Conservation (phyloP, 2,888 invertebrate genomes). For the Willowsia nigromaculata region DNA sequence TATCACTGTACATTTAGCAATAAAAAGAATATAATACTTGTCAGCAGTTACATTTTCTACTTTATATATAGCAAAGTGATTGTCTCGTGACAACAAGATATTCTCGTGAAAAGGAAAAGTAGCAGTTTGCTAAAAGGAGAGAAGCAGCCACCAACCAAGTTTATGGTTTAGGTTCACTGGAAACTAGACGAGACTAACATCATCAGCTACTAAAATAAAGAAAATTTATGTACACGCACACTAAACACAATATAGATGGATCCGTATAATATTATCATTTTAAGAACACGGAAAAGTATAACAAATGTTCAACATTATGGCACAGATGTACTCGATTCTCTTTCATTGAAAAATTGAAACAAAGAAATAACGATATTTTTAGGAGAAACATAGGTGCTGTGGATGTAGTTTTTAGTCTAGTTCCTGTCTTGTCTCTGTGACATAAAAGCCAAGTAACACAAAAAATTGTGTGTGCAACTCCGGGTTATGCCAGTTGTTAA, state of each 20-base stretch:
- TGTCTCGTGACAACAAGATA: neutral
- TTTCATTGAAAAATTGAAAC: too few species aligned
- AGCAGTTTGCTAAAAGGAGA: neutral
- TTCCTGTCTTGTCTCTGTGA: too few species aligned
- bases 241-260: neutral
- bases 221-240: constrained; percentile 23
- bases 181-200: neutral
- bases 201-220: constrained; percentile 6
- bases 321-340: too few species aligned
- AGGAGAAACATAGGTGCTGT: too few species aligned
- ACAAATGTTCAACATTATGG: too few species aligned
- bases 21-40: neutral
- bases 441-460: too few species aligned
- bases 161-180: constrained; percentile 8
- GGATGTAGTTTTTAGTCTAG: too few species aligned
- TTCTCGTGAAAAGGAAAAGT: neutral
- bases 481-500: too few species aligned
- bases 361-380: too few species aligned
- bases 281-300: too few species aligned
- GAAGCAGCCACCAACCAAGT: neutral
- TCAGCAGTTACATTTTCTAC: neutral
- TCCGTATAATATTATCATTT: too few species aligned
- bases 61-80: neutral
- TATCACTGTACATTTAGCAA: constrained; percentile 1
- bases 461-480: too few species aligned